Evolutionary conservation across 2,888 invertebrate genomes (phyloP).

Genomic region (Blastobasis adustella): DNA sequence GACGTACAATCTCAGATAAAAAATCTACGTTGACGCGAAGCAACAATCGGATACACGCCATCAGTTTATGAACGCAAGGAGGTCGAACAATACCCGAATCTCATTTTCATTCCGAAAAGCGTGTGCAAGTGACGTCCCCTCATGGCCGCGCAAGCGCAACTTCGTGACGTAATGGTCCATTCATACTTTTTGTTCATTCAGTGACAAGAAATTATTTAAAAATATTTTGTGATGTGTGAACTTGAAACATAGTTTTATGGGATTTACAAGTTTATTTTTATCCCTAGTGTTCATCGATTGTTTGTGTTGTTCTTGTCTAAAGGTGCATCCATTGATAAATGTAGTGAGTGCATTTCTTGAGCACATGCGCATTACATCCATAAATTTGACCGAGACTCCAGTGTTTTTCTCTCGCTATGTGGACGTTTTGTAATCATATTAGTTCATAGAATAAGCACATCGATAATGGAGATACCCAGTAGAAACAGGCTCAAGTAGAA

Average conservation of each 20-base stretch:
- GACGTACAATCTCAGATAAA: too few species aligned
- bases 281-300: slow-evolving; percentile 9
- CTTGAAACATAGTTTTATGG: too few species aligned
- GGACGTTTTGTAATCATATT: not conserved
- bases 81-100: too few species aligned
- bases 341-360: slow-evolving; percentile 54
- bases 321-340: slow-evolving; percentile 65
- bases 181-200: slow-evolving; percentile 73
- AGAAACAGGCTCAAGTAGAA: slow-evolving; percentile 63
- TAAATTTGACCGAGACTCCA: slow-evolving; percentile 34
- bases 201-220: slow-evolving; percentile 40
- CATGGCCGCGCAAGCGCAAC: slow-evolving; percentile 63
- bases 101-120: too few species aligned
- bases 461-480: slow-evolving; percentile 29
- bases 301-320: slow-evolving; percentile 25
- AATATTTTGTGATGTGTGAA: slow-evolving; percentile 46
- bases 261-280: too few species aligned
- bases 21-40: too few species aligned
- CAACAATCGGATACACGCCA: too few species aligned
- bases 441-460: slow-evolving; percentile 35
- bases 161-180: slow-evolving; percentile 71
- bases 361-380: slow-evolving; percentile 63
- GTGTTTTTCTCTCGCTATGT: slow-evolving; percentile 5
- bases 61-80: too few species aligned
- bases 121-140: not conserved